These are phyloP conservation scores for Sphecodes monilicornis DNA, from an alignment of 2,888 invertebrate species.

Conservation along the genomic window DNA sequence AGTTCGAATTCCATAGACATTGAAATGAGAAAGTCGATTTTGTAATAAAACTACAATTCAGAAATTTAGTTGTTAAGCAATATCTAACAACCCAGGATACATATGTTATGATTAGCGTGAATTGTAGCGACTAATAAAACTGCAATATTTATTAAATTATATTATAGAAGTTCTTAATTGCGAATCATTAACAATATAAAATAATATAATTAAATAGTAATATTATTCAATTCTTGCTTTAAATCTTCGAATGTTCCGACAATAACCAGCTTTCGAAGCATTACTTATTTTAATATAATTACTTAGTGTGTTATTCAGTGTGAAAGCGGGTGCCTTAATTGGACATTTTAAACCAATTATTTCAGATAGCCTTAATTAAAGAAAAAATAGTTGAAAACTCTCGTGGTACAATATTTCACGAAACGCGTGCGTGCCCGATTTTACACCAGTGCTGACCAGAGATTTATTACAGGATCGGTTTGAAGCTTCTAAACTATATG, in stretches of 20 bases:
- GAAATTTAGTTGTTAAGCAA: too few relatives aligned
- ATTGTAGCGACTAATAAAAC: not conserved
- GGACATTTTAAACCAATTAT: not conserved
- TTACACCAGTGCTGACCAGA: not conserved
- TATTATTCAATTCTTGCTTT: not conserved
- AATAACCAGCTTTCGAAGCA: not conserved
- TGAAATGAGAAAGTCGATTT: too few relatives aligned
- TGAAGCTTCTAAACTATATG: not conserved
- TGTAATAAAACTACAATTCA: too few relatives aligned
- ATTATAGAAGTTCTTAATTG: not conserved
- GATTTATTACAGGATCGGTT: not conserved
- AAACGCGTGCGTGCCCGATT: not conserved
- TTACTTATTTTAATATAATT: not conserved
- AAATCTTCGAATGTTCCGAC: not conserved
- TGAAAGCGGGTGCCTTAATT: not conserved
- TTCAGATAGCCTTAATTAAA: conserved; percentile 2
- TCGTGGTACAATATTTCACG: not conserved
- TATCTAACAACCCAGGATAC: too few relatives aligned
- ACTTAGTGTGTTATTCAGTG: not conserved
- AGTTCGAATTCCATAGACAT: too few relatives aligned
- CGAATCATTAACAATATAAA: not conserved
- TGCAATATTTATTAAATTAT: not conserved
- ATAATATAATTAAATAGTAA: not conserved
- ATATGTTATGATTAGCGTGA: too few relatives aligned
- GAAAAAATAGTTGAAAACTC: not conserved